Evolutionary conservation across 1,140 invertebrate genomes (phyloP), one percentile per base, ranked within the genome.

Genomic region (Drosophila melanogaster): DNA sequence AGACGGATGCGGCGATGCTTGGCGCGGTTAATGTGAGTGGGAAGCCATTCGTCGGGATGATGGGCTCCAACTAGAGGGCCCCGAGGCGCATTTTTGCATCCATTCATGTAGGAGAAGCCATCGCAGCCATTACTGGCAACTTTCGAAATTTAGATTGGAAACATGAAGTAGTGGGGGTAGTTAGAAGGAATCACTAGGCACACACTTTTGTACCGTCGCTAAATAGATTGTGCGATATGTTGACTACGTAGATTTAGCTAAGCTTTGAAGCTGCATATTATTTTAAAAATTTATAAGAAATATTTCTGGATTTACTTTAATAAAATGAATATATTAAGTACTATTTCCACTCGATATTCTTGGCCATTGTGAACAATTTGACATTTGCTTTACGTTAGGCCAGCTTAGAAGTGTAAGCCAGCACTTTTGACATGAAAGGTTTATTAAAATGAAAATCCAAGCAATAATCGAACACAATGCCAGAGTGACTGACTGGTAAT

Each of bases 381-480:
- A 77, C 79, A 83, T 84, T 84, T 76, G 61, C 44, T 64, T 55
- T 33, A 40, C 40, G 41, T 54, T 15, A 26, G 61, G 14, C 14
- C 24, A 47, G 43, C 64, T 40, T 15, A 14, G 44, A 1, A 43
- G 62, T 59, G 79, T 73, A 57, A 79, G 75, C 70, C 51, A 70
- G 22, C 30, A 35, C 54, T 50, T 58, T 57, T 76, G 54, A 74
- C 72, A 53, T 69, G 46, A 72, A 53, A 67, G 37, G 38, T 67
- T 67, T 30, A 76, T 70, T 77, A 46, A 72, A 65, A 53, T 24
- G 55, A 46, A 72, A 65, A 53, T 24, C 60, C 11, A 43, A 60
- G 38, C 55, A 46, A 66, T 77, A 72, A 77, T 77, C 61, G 57
- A 79, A 66, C 54, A 67, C 80, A 84, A 72, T 84, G 65, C 47